phyloP scores from a whole-genome alignment of 64 coral and sea anemone genomes.

The Stylophora pistillata region DNA sequence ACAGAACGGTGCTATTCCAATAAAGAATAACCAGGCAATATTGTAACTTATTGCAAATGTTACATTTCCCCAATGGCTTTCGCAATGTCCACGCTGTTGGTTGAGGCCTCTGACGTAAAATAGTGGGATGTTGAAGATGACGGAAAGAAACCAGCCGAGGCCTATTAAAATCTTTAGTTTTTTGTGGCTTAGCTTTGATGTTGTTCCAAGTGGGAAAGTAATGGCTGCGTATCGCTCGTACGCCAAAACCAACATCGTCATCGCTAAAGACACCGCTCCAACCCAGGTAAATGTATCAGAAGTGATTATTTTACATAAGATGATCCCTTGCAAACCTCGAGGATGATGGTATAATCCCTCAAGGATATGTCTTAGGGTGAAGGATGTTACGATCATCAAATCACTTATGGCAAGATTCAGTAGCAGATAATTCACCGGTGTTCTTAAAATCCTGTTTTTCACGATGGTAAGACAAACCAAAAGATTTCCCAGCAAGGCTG shows the following conservation, averaged over 20 bases:
- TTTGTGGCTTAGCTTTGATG: background rate
- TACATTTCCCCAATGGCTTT: background rate
- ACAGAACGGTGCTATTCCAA: background rate
- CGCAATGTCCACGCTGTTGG: background rate
- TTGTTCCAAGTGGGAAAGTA: background rate
- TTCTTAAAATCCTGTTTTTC: background rate
- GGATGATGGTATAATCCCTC: constrained; percentile 4
- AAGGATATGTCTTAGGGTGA: background rate
- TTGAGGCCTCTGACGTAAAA: background rate
- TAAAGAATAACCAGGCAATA: background rate
- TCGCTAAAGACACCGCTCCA: background rate
- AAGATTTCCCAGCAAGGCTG: background rate
- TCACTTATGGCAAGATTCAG: background rate
- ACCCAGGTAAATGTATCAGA: constrained; percentile 17
- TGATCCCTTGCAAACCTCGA: background rate
- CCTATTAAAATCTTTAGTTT: background rate
- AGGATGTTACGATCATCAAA: background rate
- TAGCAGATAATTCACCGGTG: background rate
- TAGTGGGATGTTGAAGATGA: background rate
- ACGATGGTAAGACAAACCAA: background rate
- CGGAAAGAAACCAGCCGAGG: background rate
- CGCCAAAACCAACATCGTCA: background rate
- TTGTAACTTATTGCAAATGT: background rate
- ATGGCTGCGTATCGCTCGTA: constrained; percentile 2
- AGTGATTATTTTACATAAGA: background rate